A percentile compares a stretch with the other conserved stretches of the same genome.
phyloP scores from a whole-genome alignment of 2,888 invertebrate genomes.

The Hylaea fasciaria region DNA sequence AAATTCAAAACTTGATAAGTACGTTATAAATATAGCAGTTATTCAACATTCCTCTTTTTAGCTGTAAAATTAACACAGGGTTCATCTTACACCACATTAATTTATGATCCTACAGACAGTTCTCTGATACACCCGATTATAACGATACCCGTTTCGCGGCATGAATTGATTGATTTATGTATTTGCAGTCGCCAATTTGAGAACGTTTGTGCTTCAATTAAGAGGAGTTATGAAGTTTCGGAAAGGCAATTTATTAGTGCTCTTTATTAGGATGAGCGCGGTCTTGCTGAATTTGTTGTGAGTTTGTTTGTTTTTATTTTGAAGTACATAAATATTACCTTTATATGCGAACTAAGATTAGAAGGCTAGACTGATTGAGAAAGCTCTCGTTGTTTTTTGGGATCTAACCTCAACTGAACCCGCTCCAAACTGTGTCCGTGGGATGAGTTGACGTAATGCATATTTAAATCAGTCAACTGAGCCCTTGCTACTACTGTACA shows the following conservation, averaged over 20 bases:
- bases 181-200: constrained; percentile 64
- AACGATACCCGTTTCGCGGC: constrained; percentile 33
- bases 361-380: too few species aligned
- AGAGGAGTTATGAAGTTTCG: constrained; percentile 61
- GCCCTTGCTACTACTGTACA: too few species aligned
- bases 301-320: background rate
- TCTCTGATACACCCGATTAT: constrained; percentile 22
- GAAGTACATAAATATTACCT: too few species aligned
- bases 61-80: constrained; percentile 46
- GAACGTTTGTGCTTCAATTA: constrained; percentile 68
- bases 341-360: too few species aligned
- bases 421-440: too few species aligned
- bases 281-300: background rate
- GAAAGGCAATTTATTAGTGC: constrained; percentile 55
- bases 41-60: background rate
- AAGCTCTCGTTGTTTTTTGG: too few species aligned
- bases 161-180: constrained; percentile 62
- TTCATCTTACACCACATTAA: constrained; percentile 45
- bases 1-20: background rate
- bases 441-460: too few species aligned
- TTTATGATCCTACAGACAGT: constrained; percentile 41
- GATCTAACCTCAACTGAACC: too few species aligned
- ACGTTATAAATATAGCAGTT: background rate
- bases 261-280: constrained; percentile 46
- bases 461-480: too few species aligned